Conservation (phyloP, 2,113 vertebrate genomes). For the Tragelaphus strepsiceros region DNA sequence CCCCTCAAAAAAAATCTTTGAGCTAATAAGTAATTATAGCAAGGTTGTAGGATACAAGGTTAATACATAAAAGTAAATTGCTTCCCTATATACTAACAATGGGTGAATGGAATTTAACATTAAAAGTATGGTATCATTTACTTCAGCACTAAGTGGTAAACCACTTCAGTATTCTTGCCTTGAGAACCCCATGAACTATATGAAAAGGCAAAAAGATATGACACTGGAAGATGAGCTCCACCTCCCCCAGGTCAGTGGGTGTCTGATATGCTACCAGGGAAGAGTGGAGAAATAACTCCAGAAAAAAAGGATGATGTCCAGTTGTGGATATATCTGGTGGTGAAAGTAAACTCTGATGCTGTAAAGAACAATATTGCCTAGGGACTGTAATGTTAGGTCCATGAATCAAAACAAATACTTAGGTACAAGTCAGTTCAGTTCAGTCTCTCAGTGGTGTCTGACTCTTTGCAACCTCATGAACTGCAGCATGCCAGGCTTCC, state of each 20-base stretch:
- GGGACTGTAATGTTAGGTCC: neutral
- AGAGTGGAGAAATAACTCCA: neutral
- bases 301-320: neutral
- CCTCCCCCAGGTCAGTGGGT: neutral
- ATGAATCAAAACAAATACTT: neutral
- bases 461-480: neutral
- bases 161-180: neutral
- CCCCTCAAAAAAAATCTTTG: neutral
- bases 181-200: neutral
- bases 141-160: neutral
- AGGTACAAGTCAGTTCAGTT: neutral
- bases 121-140: neutral
- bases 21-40: neutral
- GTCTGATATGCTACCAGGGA: neutral
- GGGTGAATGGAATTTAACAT: neutral
- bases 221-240: neutral
- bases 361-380: neutral
- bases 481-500: neutral
- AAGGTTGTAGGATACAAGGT: neutral
- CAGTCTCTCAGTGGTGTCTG: accelerated
- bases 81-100: neutral
- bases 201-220: neutral
- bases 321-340: neutral
- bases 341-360: neutral
- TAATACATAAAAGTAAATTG: neutral